Percentiles rank a stretch among this genome's conserved stretches.
Evolutionary conservation across 1,140 invertebrate genomes (phyloP).

Genomic region (Portunus trituberculatus): DNA sequence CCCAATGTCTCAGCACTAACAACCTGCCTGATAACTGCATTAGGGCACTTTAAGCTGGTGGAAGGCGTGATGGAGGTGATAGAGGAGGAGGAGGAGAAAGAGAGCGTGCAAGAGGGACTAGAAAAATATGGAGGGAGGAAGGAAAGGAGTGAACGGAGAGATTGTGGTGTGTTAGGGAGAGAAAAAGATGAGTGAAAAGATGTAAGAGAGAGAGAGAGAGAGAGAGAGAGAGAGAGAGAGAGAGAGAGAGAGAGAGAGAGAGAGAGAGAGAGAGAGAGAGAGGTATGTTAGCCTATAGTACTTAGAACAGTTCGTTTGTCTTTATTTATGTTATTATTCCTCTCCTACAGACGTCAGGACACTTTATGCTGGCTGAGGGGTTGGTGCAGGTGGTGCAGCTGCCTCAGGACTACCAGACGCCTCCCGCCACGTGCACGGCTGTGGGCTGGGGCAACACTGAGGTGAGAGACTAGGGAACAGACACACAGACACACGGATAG

Average conservation of each 20-base stretch:
- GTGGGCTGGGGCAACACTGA: conserved; percentile 40
- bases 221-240: neutral
- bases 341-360: neutral
- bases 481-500: no score
- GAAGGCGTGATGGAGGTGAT: no score
- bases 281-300: neutral
- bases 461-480: neutral
- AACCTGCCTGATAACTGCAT: no score
- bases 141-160: neutral
- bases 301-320: no score
- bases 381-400: neutral
- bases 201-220: no score
- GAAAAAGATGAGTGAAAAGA: neutral
- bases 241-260: neutral
- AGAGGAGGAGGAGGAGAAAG: no score
- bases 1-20: no score
- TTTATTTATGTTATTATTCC: no score
- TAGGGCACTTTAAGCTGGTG: no score
- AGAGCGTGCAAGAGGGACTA: neutral
- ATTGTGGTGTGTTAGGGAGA: no score
- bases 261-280: neutral
- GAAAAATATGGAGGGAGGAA: neutral
- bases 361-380: neutral
- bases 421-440: conserved; percentile 26
- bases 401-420: conserved; percentile 47